Evolutionary conservation across 2,113 vertebrate genomes (phyloP), one percentile per base, ranked within the genome.

Genomic region (Lepisosteus oculatus): DNA sequence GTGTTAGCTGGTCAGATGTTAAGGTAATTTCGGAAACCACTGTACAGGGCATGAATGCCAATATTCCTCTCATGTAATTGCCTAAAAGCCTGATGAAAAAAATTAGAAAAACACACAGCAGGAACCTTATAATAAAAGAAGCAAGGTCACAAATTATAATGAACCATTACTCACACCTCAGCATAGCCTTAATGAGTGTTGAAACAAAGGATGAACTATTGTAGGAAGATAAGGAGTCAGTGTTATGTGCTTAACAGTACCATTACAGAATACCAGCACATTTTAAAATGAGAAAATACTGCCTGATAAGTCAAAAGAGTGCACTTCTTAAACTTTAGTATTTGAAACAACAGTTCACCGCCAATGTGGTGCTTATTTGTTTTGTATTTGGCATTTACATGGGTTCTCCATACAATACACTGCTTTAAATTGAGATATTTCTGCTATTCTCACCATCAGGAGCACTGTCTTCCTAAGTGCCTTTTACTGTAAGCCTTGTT

Each of bases 91-190:
- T 55, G 62, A 67, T 67, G 47, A 55, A 44, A 70, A 61, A 64
- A 29, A 57, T 51, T 54, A 17, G 14, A 59, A 41, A 41, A 44
- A 11, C 17, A 44, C 55, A 61, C 44, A 68, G 68, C 45, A 59
- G 59, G 55, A 69, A 55, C 61, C 8, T 73, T 13, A 63, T 55
- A 72, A 68, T 66, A 68, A 67, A 71, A 76, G 74, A 76, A 55
- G 74, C 72, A 81, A 78, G 77, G 73, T 82, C 78, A 82, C 72
- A 75, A 73, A 78, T 77, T 74, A 69, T 77, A 83, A 80, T 76
- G 72, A 79, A 73, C 67, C 43, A 65, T 72, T 78, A 43, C 47
- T 51, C 61, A 81, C 77, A 78, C 80, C 76, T 78, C 73, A 69
- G 65, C 51, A 51, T 17, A 61, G 68, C 72, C 76, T 66, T 69